Percentiles rank a stretch among this genome's conserved stretches.
Evolutionary conservation across 2,113 vertebrate species (phyloP).

Genomic region (Eolophus roseicapilla): DNA sequence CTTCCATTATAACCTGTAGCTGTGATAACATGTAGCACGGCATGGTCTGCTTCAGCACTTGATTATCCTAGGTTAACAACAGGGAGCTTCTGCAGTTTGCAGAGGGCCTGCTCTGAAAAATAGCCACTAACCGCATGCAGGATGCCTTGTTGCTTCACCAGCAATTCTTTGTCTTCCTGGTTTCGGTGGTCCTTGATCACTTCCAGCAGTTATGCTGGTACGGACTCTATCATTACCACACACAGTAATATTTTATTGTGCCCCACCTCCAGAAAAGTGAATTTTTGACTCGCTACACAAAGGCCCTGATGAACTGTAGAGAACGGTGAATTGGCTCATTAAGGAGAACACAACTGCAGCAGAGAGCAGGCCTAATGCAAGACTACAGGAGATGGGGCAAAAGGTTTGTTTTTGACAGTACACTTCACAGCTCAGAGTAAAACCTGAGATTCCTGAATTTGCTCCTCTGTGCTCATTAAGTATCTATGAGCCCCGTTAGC

Average conservation of each 20-base stretch:
- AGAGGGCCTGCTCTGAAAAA: not conserved
- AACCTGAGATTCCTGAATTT: not conserved
- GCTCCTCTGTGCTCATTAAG: not conserved
- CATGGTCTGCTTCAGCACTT: not conserved
- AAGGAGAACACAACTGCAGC: not conserved
- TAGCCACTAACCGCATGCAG: not conserved
- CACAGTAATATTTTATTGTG: not conserved
- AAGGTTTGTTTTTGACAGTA: not conserved
- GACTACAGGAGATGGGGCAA: not conserved
- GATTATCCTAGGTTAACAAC: not conserved
- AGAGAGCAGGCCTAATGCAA: not conserved
- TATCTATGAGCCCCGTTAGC: not conserved
- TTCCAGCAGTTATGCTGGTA: not conserved
- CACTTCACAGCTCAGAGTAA: not conserved
- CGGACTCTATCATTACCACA: not conserved
- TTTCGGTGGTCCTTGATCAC: not conserved
- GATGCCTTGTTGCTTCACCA: not conserved
- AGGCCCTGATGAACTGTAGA: not conserved
- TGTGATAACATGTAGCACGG: not conserved
- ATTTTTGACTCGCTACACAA: not conserved
- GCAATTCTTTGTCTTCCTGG: not conserved
- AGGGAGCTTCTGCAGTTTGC: fast-evolving
- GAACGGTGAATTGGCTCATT: not conserved
- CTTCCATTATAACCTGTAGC: not conserved
- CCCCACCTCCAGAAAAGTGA: not conserved